Evolutionary conservation across 2,888 invertebrate species (phyloP).

Genomic region (Calameuta idolon): DNA sequence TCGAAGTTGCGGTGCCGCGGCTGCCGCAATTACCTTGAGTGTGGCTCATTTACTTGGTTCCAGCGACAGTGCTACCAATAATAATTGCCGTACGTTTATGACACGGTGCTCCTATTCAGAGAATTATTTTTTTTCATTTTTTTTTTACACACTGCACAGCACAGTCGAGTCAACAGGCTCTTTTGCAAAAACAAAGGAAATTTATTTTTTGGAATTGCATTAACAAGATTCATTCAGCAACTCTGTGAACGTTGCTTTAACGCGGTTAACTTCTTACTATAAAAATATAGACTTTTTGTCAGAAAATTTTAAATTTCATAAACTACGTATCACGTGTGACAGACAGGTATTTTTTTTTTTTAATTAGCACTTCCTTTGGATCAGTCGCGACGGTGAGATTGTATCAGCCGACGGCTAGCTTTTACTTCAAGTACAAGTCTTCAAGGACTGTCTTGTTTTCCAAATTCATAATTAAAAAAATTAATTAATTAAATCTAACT

Average conservation of each 20-base stretch:
- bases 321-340: background rate
- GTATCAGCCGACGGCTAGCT: background rate
- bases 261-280: background rate
- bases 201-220: background rate
- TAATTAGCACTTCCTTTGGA: background rate
- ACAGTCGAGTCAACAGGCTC: background rate
- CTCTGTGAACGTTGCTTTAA: background rate
- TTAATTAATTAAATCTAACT: background rate
- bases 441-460: background rate
- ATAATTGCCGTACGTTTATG: slow-evolving; percentile 43
- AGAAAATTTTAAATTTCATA: background rate
- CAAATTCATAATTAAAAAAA: too few relatives aligned
- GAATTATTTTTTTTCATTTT: background rate
- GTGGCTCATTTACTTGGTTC: slow-evolving; percentile 59
- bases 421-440: background rate
- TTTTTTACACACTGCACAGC: background rate
- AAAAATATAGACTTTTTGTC: background rate
- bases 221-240: background rate
- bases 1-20: slow-evolving; percentile 21
- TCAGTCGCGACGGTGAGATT: background rate
- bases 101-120: background rate
- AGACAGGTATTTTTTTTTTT: background rate
- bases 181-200: background rate
- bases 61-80: slow-evolving; percentile 34
- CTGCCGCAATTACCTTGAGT: slow-evolving; percentile 54